phyloP scores from a whole-genome alignment of 2,797 vertebrate genomes.

The Anguilla pacifica region DNA sequence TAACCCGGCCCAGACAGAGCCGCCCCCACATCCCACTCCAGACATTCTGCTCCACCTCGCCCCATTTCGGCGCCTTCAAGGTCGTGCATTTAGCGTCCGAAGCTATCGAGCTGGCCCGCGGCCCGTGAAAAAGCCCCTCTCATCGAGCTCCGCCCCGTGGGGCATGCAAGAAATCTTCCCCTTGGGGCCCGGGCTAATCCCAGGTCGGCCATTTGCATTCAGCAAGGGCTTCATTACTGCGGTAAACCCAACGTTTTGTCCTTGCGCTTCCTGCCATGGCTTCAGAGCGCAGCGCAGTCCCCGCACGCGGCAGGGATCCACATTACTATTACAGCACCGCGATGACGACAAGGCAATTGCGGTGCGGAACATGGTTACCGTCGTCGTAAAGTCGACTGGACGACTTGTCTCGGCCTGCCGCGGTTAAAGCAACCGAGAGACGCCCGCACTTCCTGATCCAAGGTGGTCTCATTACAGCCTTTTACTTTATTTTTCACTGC shows the following conservation, averaged over 20 bases:
- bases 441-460: conserved; percentile 4
- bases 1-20: not conserved
- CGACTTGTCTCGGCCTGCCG: not conserved
- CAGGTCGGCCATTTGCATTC: not conserved
- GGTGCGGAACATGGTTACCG: conserved; percentile 7
- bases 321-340: conserved; percentile 16
- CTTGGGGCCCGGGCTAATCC: not conserved
- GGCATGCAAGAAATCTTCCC: not conserved
- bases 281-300: not conserved
- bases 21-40: not conserved
- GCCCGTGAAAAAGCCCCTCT: not conserved
- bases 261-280: not conserved
- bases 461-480: conserved; percentile 20
- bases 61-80: not conserved
- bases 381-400: conserved; percentile 8
- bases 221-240: not conserved
- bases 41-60: not conserved
- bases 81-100: not conserved
- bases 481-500: conserved; percentile 32
- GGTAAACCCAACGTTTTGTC: conserved; percentile 10
- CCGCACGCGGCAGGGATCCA: not conserved
- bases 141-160: not conserved
- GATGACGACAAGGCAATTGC: conserved; percentile 11
- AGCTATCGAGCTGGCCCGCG: not conserved
- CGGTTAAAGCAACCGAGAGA: not conserved